Percentiles rank a stretch among this genome's conserved stretches.
Conservation (phyloP, 1,140 invertebrate genomes). For the Pomacea maculata region DNA sequence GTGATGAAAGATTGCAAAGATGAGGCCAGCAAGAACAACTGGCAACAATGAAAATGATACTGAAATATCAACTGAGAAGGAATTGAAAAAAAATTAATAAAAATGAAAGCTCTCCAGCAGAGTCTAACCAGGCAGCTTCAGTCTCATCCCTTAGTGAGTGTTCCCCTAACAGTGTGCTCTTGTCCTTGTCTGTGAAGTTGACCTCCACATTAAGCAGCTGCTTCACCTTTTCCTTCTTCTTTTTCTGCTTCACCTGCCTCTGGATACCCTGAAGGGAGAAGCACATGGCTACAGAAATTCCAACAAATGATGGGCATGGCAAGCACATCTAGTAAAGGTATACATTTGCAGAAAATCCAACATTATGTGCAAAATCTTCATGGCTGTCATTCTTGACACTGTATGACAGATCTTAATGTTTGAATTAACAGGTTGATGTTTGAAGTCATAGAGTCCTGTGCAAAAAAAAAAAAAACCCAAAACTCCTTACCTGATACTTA, state of each 20-base stretch:
- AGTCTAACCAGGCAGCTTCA: conserved; percentile 9
- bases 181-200: conserved; percentile 43
- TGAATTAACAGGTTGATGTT: too few relatives aligned
- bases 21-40: not conserved
- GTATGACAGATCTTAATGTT: not conserved
- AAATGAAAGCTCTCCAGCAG: not conserved
- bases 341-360: not conserved
- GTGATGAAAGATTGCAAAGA: too few relatives aligned
- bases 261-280: not conserved
- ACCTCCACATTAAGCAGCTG: conserved; percentile 45
- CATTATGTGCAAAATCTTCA: not conserved
- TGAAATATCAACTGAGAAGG: not conserved
- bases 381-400: not conserved
- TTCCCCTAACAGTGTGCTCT: conserved; percentile 36
- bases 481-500: conserved; percentile 30
- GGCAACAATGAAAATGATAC: not conserved
- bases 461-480: too few relatives aligned
- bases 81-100: too few relatives aligned
- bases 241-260: conserved; percentile 38
- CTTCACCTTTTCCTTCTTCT: conserved; percentile 38
- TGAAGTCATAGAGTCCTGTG: too few relatives aligned
- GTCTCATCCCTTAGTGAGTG: conserved; percentile 23
- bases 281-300: not conserved
- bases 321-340: not conserved
- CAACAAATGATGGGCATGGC: not conserved